Conservation (phyloP, 35 echinoderm and acorn worm species). For the Heliocidaris erythrogramma region DNA sequence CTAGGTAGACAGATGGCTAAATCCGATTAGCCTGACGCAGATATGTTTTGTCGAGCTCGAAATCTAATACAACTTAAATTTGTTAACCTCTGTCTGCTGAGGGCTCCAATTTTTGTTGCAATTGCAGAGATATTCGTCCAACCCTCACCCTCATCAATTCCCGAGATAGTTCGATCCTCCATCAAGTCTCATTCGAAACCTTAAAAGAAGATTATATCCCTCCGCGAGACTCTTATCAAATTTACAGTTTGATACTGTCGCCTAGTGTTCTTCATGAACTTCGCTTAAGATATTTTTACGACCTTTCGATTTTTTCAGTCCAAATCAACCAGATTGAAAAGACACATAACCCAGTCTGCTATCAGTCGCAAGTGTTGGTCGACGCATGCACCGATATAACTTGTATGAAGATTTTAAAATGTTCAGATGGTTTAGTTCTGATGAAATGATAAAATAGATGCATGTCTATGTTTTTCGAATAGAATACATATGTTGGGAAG, state of each 20-base stretch:
- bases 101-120: background rate
- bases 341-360: background rate
- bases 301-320: background rate
- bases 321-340: background rate
- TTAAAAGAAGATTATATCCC: background rate
- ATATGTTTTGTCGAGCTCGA: background rate
- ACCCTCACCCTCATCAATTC: background rate
- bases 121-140: background rate
- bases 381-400: background rate
- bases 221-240: background rate
- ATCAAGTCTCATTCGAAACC: background rate
- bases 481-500: too few relatives aligned
- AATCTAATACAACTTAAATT: slow-evolving; percentile 6
- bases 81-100: background rate
- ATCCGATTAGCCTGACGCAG: background rate
- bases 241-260: background rate
- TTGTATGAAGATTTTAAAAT: too few relatives aligned
- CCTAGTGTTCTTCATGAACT: background rate
- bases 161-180: background rate
- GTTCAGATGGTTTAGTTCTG: too few relatives aligned
- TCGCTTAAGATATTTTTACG: background rate
- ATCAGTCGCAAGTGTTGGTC: background rate
- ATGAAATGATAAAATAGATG: too few relatives aligned
- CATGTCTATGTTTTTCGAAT: too few relatives aligned
- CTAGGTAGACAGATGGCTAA: background rate